These are phyloP conservation scores for Helleia helle DNA, from an alignment of 2,888 invertebrate genomes.

Conservation along the genomic window DNA sequence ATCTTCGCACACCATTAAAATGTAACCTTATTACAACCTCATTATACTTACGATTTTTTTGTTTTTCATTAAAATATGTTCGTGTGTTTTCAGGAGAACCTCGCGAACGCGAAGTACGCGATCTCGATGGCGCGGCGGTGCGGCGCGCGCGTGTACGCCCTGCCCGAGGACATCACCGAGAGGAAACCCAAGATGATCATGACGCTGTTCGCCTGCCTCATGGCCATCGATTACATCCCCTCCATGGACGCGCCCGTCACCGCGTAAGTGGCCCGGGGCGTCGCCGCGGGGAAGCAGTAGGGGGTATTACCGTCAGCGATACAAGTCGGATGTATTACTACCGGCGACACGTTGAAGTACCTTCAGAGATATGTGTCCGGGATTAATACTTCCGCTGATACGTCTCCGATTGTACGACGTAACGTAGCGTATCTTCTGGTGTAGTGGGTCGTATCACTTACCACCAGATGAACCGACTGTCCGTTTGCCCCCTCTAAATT, in stretches of 20 bases:
- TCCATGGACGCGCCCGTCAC: conserved; percentile 79
- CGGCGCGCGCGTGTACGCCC: conserved; percentile 97
- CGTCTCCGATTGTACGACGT: too few species aligned
- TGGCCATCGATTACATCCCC: conserved; percentile 97
- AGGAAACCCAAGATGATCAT: conserved; percentile 99
- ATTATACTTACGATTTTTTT: neutral
- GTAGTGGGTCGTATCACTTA: too few species aligned
- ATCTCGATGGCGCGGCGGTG: conserved; percentile 98
- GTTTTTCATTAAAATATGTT: neutral
- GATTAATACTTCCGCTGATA: too few species aligned
- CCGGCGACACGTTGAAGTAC: too few species aligned
- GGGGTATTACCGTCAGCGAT: too few species aligned
- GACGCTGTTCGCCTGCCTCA: conserved; percentile 99
- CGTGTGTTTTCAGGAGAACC: conserved; percentile 86
- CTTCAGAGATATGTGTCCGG: too few species aligned
- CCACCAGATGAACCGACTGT: too few species aligned
- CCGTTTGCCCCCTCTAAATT: too few species aligned
- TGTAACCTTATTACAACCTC: too few species aligned
- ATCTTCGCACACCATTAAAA: too few species aligned
- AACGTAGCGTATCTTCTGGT: too few species aligned
- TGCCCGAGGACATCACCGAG: conserved; percentile 99
- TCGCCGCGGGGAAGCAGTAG: too few species aligned
- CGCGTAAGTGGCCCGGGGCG: conserved; percentile 50
- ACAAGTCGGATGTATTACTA: neutral
- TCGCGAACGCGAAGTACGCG: conserved; percentile 99